These are phyloP conservation scores for Dreissena rostriformis DNA, from an alignment of 1,140 invertebrate genomes.

Conservation along the genomic window DNA sequence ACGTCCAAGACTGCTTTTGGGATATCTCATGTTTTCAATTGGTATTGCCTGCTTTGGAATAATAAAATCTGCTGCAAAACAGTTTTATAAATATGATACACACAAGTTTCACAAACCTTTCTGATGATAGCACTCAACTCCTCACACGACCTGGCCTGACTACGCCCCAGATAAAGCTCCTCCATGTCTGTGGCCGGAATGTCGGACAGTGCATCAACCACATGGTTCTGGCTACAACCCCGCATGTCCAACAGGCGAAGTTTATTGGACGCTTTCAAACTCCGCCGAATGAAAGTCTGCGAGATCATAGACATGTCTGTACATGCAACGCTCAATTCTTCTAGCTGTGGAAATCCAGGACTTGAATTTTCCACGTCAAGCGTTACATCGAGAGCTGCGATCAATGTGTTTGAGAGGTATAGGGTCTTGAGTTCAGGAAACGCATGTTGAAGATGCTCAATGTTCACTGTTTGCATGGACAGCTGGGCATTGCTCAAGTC, in stretches of 20 bases:
- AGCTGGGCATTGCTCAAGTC: constrained; percentile 39
- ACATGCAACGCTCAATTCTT: constrained; percentile 44
- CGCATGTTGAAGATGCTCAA: constrained; percentile 32
- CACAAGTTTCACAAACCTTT: constrained; percentile 17
- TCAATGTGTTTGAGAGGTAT: constrained; percentile 11
- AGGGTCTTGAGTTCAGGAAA: constrained; percentile 42
- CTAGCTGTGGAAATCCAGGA: constrained; percentile 27
- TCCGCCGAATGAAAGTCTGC: background rate
- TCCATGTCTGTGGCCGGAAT: constrained; percentile 16
- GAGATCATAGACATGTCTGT: background rate
- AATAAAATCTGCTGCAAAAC: no score
- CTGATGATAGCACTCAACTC: constrained; percentile 8
- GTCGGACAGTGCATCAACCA: background rate
- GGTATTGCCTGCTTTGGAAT: no score
- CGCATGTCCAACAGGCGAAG: constrained; percentile 38
- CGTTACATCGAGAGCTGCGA: background rate
- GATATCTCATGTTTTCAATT: background rate
- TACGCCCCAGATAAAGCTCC: constrained; percentile 34
- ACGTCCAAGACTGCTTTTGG: no score
- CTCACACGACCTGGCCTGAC: constrained; percentile 5
- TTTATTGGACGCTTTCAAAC: constrained; percentile 36
- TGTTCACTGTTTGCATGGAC: constrained; percentile 4
- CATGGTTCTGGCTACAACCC: constrained; percentile 9
- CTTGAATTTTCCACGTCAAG: background rate
- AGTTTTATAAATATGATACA: no score